Conservation (phyloP, 1,140 invertebrate species). For the Oedothorax gibbosus region DNA sequence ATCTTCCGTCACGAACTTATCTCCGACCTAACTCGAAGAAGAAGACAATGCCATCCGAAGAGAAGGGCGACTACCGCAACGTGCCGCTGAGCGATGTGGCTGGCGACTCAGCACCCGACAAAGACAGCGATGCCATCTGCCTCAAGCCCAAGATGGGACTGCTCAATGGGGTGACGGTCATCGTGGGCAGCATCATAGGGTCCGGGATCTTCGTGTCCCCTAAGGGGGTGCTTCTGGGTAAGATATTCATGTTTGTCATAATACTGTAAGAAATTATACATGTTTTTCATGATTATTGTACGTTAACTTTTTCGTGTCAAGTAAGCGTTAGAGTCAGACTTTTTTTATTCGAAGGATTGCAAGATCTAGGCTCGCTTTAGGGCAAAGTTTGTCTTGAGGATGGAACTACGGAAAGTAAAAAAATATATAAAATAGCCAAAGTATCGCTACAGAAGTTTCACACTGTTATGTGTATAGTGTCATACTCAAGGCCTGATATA, state of each 20-base stretch:
- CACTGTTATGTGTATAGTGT: too few relatives aligned
- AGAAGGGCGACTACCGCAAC: slow-evolving; percentile 1
- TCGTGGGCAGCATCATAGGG: slow-evolving; percentile 94
- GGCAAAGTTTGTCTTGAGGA: too few relatives aligned
- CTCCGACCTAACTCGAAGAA: neutral
- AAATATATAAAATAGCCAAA: too few relatives aligned
- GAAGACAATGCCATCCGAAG: neutral
- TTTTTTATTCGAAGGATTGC: too few relatives aligned
- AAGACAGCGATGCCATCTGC: slow-evolving; percentile 65
- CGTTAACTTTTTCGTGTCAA: too few relatives aligned
- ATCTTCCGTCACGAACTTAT: neutral
- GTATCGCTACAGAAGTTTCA: too few relatives aligned
- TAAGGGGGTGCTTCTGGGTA: slow-evolving; percentile 78
- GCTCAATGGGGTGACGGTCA: slow-evolving; percentile 91
- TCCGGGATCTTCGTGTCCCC: slow-evolving; percentile 95
- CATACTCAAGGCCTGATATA: too few relatives aligned
- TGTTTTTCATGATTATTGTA: too few relatives aligned
- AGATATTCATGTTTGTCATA: neutral
- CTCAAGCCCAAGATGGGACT: slow-evolving; percentile 95
- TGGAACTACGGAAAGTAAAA: too few relatives aligned
- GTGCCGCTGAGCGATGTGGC: slow-evolving; percentile 7
- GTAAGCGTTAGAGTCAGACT: too few relatives aligned
- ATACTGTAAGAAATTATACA: too few relatives aligned
- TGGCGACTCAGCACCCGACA: neutral
- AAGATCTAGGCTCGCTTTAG: too few relatives aligned